Evolutionary conservation across 1,140 invertebrate genomes (phyloP).

Genomic region (Nymphalis io): DNA sequence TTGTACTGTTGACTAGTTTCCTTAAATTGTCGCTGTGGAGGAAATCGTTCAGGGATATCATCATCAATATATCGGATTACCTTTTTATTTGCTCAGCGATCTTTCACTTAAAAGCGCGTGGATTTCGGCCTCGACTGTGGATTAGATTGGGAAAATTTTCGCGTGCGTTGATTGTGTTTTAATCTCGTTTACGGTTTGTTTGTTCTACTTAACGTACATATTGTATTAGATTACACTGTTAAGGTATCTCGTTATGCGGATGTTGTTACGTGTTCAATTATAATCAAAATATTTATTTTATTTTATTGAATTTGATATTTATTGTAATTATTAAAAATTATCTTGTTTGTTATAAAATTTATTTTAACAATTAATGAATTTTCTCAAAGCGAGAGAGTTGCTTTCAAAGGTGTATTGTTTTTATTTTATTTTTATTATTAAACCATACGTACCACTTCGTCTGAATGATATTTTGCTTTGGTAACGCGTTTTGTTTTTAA

Average conservation of each 20-base stretch:
- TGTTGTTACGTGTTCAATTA: neutral
- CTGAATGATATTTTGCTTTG: no score
- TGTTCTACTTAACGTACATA: conserved; percentile 10
- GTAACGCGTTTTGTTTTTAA: no score
- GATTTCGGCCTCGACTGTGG: conserved; percentile 40
- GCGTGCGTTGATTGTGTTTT: conserved; percentile 14
- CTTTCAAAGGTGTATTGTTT: no score
- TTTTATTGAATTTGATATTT: neutral
- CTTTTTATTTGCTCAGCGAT: conserved; percentile 2
- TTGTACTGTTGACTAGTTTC: neutral
- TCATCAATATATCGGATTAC: neutral
- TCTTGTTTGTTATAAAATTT: neutral
- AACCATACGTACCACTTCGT: no score
- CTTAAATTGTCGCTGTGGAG: no score
- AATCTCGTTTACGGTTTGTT: conserved; percentile 21
- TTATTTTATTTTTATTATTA: no score
- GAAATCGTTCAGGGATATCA: neutral
- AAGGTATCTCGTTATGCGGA: neutral
- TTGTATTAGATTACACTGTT: neutral
- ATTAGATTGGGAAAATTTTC: conserved; percentile 45
- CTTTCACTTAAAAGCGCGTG: conserved; percentile 45
- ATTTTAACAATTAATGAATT: no score
- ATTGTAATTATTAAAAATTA: neutral
- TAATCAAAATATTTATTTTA: neutral
- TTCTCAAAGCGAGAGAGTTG: no score